Base-by-base conservation (phyloP, 2,797 vertebrate genomes). In the Ptychobarbus kaznakovi region DNA sequence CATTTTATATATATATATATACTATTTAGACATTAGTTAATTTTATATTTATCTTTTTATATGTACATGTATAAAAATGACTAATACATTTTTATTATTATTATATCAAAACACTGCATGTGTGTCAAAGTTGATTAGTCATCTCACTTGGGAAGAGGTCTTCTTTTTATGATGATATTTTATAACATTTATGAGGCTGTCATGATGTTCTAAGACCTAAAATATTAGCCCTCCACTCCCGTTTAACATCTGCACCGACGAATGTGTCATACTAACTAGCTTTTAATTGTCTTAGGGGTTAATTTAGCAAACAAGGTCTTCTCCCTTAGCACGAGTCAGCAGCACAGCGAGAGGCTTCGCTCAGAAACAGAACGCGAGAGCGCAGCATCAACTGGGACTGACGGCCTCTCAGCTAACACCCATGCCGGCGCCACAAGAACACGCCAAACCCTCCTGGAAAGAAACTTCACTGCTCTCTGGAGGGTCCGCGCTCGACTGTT, bases 381-480 rank as follows among this genome's bases (percentile, higher is more conserved):
- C 80, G 74, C 88, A 85, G 84, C 89, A 88, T 90, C 89, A 90
- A 86, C 87, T 79, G 86, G 88, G 88, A 89, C 88, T 87, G 90
- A 89, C 74, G 85, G 88, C 85, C 86, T 87, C 84, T 90, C 90
- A 89, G 88, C 87, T 89, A 88, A 90, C 84, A 88, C 90, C 87
- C 90, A 80, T 90, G 91, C 91, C 92, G 92, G 88, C 89, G 87
- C 89, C 94, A 93, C 91, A 91, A 93, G 92, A 93, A 92, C 89
- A 93, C 86, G 58, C 89, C 58, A 84, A 92, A 93, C 91, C 92
- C 89, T 92, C 93, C 70, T 84, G 88, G 87, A 90, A 94, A 94
- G 95, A 95, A 95, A 92, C 93, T 94, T 93, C 93, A 85, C 90
- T 93, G 91, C 93, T 93, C 94, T 93, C 94, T 88, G 91, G 93